Base-by-base conservation (phyloP, 2,113 vertebrate species). In the Sturnira hondurensis region DNA sequence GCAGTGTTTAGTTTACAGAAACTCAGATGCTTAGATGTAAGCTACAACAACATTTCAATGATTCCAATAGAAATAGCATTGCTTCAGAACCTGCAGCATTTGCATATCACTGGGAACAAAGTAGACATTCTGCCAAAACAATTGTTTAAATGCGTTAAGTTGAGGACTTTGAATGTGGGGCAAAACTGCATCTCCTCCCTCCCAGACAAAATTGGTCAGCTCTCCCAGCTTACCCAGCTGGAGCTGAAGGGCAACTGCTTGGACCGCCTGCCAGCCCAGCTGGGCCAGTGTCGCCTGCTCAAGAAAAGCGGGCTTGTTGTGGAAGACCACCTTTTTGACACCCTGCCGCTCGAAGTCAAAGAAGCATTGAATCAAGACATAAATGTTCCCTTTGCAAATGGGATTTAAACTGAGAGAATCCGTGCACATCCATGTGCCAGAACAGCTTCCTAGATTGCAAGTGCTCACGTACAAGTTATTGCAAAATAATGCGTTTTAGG, bases 171-270 rank as follows among this genome's bases (percentile, higher is more conserved):
- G 97, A 99, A 99, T 96, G 98, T 99, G 95, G 98, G 99, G 45
- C 99, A 99, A 97, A 99, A 99, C 98, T 99, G 99, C 52, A 98
- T 99, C 97, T 98, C 99, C 61, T 98, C 98, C 80, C 97, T 99
- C 96, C 99, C 99, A 38, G 99, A 99, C 97, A 99, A 99, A 97
- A 96, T 99, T 5, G 98, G 99, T 85, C 99, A 99, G n/a, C 98
- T 99, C 14, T 97, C 98, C 54, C 99, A 99, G 97, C 99, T 99
- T 88, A 99, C 99, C 22, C 99, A 99, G 41, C 98, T 99, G 97
- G 99, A 99, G 98, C 97, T 99, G 95, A 99, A 99, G 97, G 99
- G 99, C 95, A 99, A 99, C 98, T 99, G 99, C 98, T 98, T 99
- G 96, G 99, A 99, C 96, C 99, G 99, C 91, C 98, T 99, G 74